Evolutionary conservation across 2,888 invertebrate species (phyloP).

Genomic region (Callinectes sapidus): DNA sequence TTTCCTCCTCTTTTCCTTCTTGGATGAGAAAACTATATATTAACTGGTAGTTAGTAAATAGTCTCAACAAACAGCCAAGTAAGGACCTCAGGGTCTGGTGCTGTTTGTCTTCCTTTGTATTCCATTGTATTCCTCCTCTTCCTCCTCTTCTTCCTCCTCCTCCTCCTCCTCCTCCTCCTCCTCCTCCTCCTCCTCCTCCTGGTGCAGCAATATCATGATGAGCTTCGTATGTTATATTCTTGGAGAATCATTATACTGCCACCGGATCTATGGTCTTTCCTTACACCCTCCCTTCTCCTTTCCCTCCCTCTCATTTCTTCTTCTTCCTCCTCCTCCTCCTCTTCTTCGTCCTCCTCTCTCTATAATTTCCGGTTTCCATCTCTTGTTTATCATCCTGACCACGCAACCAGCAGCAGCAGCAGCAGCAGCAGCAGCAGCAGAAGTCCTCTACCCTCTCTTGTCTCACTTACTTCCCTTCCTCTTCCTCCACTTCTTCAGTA

Average conservation of each 20-base stretch:
- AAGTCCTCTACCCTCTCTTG: neutral
- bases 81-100: too few relatives aligned
- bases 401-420: neutral
- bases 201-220: neutral
- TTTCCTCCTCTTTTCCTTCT: neutral
- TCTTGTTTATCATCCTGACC: conserved; percentile 88
- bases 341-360: neutral
- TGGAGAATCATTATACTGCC: neutral
- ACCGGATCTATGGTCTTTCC: neutral
- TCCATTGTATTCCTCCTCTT: conserved; percentile 12
- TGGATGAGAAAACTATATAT: too few relatives aligned
- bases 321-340: neutral
- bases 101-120: too few relatives aligned
- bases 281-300: conserved; percentile 3
- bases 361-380: conserved; percentile 79
- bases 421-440: neutral
- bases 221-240: conserved; percentile 15
- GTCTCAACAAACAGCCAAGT: too few relatives aligned
- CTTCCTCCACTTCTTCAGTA: conserved; percentile 73
- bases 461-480: neutral
- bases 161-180: conserved; percentile 30
- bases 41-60: too few relatives aligned
- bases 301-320: neutral
- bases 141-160: conserved; percentile 14
- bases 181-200: conserved; percentile 18